These are phyloP conservation scores for Hydropotes inermis DNA, from an alignment of 2,113 vertebrate genomes.

Conservation along the genomic window DNA sequence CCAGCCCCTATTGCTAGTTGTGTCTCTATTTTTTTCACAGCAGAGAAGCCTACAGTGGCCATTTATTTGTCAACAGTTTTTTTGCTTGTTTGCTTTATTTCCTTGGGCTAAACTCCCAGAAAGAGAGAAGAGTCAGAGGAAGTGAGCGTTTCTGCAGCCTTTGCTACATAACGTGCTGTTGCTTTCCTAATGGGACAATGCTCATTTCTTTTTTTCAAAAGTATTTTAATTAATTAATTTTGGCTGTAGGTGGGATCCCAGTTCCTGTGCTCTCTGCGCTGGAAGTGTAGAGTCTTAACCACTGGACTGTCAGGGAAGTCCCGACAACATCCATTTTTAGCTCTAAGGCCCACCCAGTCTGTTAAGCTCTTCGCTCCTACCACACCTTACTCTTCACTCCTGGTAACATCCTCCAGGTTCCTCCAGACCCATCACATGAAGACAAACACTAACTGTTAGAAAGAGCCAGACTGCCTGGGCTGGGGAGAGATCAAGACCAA, in stretches of 20 bases:
- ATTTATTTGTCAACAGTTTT: not conserved
- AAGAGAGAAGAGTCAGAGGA: not conserved
- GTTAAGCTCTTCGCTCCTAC: not conserved
- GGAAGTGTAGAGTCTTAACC: not conserved
- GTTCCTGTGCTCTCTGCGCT: rapidly evolving
- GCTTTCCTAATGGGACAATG: not conserved
- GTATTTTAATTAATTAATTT: not conserved
- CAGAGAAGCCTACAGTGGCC: not conserved
- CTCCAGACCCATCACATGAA: not conserved
- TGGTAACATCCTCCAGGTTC: not conserved
- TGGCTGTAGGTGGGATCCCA: not conserved
- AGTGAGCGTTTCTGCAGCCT: not conserved
- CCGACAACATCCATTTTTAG: not conserved
- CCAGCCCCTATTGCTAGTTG: not conserved
- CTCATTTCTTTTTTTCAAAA: not conserved
- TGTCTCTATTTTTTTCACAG: not conserved
- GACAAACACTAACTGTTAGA: not conserved
- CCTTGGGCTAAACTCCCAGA: slow-evolving; percentile 24
- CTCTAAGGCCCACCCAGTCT: not conserved
- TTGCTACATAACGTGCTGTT: not conserved
- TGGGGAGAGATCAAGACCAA: not conserved
- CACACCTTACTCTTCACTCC: not conserved
- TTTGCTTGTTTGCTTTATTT: not conserved
- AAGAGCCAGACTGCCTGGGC: not conserved
- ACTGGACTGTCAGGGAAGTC: not conserved